Evolutionary conservation across 2,113 vertebrate genomes (phyloP).

Genomic region (Syrmaticus mikado): DNA sequence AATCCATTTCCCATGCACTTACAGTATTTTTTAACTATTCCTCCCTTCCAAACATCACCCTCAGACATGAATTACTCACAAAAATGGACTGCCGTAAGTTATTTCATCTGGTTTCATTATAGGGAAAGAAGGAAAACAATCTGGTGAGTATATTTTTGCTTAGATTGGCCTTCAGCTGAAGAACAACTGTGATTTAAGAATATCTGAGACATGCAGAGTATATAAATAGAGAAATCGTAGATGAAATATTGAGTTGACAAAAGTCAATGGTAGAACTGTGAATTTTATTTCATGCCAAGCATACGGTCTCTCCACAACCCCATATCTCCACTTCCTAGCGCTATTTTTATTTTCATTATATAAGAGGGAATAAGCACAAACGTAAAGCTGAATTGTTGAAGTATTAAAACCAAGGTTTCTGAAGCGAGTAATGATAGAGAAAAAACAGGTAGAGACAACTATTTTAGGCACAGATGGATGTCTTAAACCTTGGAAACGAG

Average conservation of each 20-base stretch:
- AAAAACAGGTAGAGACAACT: not conserved
- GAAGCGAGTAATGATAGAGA: not conserved
- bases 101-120: not conserved
- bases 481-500: not conserved
- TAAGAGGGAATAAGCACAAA: not conserved
- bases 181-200: conserved; percentile 13
- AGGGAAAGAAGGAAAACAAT: not conserved
- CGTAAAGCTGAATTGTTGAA: not conserved
- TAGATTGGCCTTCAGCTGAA: not conserved
- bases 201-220: not conserved
- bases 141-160: not conserved
- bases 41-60: not conserved
- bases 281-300: not conserved
- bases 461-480: not conserved
- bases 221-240: conserved; percentile 5
- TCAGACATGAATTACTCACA: not conserved
- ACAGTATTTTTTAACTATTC: conserved; percentile 31
- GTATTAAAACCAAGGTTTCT: not conserved
- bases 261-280: not conserved
- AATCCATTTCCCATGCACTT: conserved; percentile 40
- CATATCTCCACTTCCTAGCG: not conserved
- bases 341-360: not conserved
- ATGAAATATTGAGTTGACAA: not conserved
- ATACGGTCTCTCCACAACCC: not conserved
- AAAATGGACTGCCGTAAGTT: not conserved